Base-by-base conservation (phyloP, 2,888 invertebrate species). In the Athalia rosae region DNA sequence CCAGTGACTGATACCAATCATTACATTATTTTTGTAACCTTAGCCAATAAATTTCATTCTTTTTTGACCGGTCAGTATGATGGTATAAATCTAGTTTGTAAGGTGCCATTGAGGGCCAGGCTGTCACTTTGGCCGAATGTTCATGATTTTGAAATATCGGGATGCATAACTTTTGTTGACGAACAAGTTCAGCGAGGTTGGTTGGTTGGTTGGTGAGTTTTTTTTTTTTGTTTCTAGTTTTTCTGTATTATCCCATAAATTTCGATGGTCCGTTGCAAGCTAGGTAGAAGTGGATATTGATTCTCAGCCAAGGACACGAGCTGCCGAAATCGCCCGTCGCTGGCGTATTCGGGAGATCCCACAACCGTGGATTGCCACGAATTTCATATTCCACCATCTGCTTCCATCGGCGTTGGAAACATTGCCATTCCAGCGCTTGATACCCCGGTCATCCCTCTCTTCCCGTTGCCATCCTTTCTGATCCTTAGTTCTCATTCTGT, bases 321-420 rank as follows among this genome's bases (percentile, higher is more conserved):
- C 43, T 71, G 71, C 71, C 71, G 45, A 71, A 71, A 71, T 71
- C 71, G 58, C 43, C 71, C 56, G 71, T 59, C 9, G 71, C 71
- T 58, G 71, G 45, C 71, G 71, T 48, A 71, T 71, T 58, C 58
- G 58, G 59, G 58, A 45, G 8, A 71, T 58, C 58, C 71, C 58
- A 50, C 50, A n/a, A 67, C 15, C 45, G 58, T 58, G 71, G 58
- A 58, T 58, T 56, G 71, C 71, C 58, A 58, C 71, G 71, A 71
- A 71, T 71, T 59, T 71, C 71, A 71, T 71, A 71, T 71, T 71
- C 71, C 45, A 71, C 71, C 71, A 71, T 56, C 71, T 71, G 71
- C 45, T 59, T 58, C 71, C 71, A 43, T 28, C 58, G 58, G 71
- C 59, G 71, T 71, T 71, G 71, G 71, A 71, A 71, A 71, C 71